These are phyloP conservation scores for Reinhardtius hippoglossoides DNA, from an alignment of 2,113 vertebrate species.

Conservation along the genomic window DNA sequence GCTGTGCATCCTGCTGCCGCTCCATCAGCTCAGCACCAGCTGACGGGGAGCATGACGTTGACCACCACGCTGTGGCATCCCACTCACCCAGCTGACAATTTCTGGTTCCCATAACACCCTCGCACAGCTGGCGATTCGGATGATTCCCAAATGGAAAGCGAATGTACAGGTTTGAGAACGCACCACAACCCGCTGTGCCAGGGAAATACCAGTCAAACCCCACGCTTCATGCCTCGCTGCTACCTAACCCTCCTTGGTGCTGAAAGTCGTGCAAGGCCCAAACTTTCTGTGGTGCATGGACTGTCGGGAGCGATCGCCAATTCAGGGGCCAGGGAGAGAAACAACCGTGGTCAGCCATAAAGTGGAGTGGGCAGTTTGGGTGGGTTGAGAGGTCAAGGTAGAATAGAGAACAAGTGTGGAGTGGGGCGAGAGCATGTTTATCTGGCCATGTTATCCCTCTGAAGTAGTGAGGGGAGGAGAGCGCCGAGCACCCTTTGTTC, in stretches of 20 bases:
- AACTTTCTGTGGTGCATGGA: not conserved
- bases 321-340: conserved; percentile 3
- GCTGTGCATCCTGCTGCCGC: conserved; percentile 38
- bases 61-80: conserved; percentile 52
- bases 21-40: conserved; percentile 64
- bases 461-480: conserved; percentile 72
- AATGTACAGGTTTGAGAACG: conserved; percentile 24
- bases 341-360: conserved; percentile 36
- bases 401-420: conserved; percentile 59
- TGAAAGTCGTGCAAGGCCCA: not conserved
- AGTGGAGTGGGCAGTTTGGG: conserved; percentile 63
- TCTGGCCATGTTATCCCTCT: conserved; percentile 77
- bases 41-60: conserved; percentile 38
- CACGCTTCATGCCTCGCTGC: not conserved
- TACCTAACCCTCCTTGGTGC: not conserved
- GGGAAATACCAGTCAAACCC: not conserved
- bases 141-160: conserved; percentile 52
- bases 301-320: not conserved
- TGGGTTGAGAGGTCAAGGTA: conserved; percentile 68
- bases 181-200: not conserved
- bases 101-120: conserved; percentile 59
- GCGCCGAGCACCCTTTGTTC: conserved; percentile 80
- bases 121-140: conserved; percentile 61
- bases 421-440: conserved; percentile 68
- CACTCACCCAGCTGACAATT: conserved; percentile 69